Evolutionary conservation across 1,140 invertebrate species (phyloP), one percentile per base, ranked within the genome.

Genomic region (Lordiphosa mommai): DNA sequence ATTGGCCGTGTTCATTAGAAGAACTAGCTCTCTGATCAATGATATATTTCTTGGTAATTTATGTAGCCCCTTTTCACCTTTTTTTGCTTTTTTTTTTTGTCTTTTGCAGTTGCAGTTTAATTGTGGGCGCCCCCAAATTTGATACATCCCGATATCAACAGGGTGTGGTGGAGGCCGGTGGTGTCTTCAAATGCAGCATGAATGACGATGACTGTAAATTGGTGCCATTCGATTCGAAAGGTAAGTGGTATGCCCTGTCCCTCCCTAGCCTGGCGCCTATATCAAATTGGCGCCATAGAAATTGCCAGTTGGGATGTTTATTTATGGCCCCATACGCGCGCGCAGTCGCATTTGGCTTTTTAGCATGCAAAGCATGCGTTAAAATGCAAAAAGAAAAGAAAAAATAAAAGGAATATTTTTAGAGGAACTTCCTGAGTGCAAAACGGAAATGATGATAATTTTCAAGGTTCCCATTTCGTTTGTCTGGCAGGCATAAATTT

Each of bases 71-170:
- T n/a, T n/a, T n/a, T 14, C 7, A 33, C 1, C 10, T 43, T 13
- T 6, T 20, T 9, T 36, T 40, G 6, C 3, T 48, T 20, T 34
- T 34, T 6, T 59, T 36, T 51, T 38, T 10, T 52, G 3, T 17
- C 6, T 37, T 8, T 65, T 82, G 47, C 69, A 67, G 66, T 90
- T 89, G 12, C 89, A 96, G 95, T 91, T 89, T 96, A 46, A 89
- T 96, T 29, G 93, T 96, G 7, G 96, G 96, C 17, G 95, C 96
- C 3, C 96, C 96, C 9, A 90, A 92, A 82, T 94, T 93, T 1
- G 91, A 95, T 73, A 94, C 94, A 7, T 64, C 87, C 4, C 91
- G 93, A 53, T 80, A 65, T 49, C 89, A 89, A 57, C 89, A 89
- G 5, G 90, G 90, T 17, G 92, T 95, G 12, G 8, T 37, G 33